Base-by-base conservation (phyloP, 2,888 invertebrate genomes). In the Eledona agricola region DNA sequence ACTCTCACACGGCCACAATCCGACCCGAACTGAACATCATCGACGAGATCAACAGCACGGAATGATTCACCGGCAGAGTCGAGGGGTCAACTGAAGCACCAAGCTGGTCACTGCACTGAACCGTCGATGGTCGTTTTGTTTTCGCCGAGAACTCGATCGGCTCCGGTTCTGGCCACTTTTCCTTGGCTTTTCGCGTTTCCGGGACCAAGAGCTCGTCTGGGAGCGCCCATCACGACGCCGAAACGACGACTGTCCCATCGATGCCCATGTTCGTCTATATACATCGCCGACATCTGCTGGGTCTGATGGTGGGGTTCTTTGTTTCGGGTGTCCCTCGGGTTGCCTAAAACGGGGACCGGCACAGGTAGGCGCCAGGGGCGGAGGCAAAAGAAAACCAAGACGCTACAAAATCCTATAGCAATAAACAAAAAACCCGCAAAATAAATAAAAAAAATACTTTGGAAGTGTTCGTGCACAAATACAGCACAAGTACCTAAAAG, bases 261-360 rank as follows among this genome's bases (percentile, higher is more conserved):
- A 25, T 22, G 49, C 17, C 37, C 49, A 34, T 35, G 34, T 40
- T 43, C 49, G 53, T 25, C 53, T 53, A 53, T 49, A 53, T 53
- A 53, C 53, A 53, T 42, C 42, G 22, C 37, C 35, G 49, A 43
- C 53, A 53, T 53, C 53, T 53, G 53, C 49, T 37, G 53, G 47
- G 34, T 34, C 43, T 20, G 42, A 53, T 53, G 53, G 53, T 53
- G 53, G 53, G 53, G 53, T 43, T 42, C 53, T 53, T 53, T 53
- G 53, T 53, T 53, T 47, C 35, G 34, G 34, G 29, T 43, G 46
- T 46, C 45, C 51, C 45, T 37, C 52, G 46, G 52, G 52, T 52
- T 52, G 52, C 52, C 52, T 52, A 52, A 52, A 46, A 45, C 2
- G 11, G 12, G 17, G 23, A 10, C 45, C 45, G 25, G 17, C 13